phyloP scores from a whole-genome alignment of 2,888 invertebrate species.

The Caenorhabditis afra region DNA sequence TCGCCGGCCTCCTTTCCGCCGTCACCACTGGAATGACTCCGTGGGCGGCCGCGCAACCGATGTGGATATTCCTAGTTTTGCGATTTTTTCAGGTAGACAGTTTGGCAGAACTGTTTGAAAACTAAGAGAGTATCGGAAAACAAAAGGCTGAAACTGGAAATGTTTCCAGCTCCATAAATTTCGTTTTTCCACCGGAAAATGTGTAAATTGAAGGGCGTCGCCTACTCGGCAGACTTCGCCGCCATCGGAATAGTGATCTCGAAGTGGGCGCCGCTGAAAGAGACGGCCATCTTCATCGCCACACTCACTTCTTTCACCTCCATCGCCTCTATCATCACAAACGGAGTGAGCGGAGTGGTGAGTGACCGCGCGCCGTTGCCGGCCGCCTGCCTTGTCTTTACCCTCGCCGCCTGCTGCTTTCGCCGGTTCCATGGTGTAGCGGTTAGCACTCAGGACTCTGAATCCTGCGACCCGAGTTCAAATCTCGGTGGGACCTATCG shows the following conservation, averaged over 20 bases:
- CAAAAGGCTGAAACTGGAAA: too few species aligned
- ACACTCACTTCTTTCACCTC: conserved; percentile 74
- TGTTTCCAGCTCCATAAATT: too few species aligned
- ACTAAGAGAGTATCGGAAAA: neutral
- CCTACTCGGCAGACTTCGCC: conserved; percentile 68
- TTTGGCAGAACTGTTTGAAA: neutral
- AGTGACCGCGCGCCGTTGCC: conserved; percentile 15
- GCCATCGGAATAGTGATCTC: conserved; percentile 69
- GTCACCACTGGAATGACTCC: conserved; percentile 64
- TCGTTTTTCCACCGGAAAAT: too few species aligned
- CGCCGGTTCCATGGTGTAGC: conserved; percentile 69
- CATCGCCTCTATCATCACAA: conserved; percentile 71
- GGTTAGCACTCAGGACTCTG: conserved; percentile 74
- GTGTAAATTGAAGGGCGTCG: conserved; percentile 51
- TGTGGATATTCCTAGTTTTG: conserved; percentile 53
- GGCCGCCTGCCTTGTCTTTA: neutral
- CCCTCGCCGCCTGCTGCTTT: neutral
- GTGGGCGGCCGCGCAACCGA: conserved; percentile 52
- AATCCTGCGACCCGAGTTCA: conserved; percentile 73
- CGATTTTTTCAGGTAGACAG: conserved; percentile 66
- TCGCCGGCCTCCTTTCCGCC: conserved; percentile 64
- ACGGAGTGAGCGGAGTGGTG: conserved; percentile 66
- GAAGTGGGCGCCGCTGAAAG: conserved; percentile 73
- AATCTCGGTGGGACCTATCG: conserved; percentile 72
- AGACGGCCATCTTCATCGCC: conserved; percentile 74